Evolutionary conservation across 2,797 vertebrate genomes (phyloP).

Genomic region (Anableps anableps): DNA sequence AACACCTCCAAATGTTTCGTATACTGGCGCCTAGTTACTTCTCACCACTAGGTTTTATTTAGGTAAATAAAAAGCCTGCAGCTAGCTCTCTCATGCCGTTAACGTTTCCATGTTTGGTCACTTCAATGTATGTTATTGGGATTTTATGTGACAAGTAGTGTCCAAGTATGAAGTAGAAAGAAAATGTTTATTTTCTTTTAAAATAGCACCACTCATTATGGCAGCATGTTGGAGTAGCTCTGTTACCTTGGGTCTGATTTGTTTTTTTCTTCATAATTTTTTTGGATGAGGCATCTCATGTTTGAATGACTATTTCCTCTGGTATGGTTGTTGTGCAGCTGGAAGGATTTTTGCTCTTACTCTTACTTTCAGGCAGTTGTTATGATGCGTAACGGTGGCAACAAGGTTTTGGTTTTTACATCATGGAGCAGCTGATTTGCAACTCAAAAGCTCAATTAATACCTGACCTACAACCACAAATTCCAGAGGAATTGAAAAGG

Average conservation of each 20-base stretch:
- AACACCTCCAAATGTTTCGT: not conserved
- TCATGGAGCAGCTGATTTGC: too few relatives aligned
- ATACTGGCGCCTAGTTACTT: not conserved
- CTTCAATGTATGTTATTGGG: not conserved
- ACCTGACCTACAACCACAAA: too few relatives aligned
- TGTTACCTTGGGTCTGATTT: not conserved
- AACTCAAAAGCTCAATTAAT: too few relatives aligned
- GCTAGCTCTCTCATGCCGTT: not conserved
- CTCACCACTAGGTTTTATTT: not conserved
- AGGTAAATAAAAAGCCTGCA: not conserved
- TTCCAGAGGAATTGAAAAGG: too few relatives aligned
- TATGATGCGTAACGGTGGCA: too few relatives aligned
- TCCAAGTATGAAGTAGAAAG: not conserved
- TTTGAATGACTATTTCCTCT: not conserved
- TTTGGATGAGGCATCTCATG: not conserved
- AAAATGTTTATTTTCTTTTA: not conserved
- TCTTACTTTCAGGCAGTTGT: too few relatives aligned
- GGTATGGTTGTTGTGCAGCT: too few relatives aligned
- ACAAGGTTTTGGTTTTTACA: too few relatives aligned
- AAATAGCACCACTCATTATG: not conserved
- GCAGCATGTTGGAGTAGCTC: not conserved
- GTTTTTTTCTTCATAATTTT: not conserved
- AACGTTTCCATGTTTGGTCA: not conserved
- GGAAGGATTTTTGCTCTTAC: too few relatives aligned
- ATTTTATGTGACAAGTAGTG: not conserved